A percentile compares a stretch with the other conserved stretches of the same genome.
These are phyloP conservation scores for Oligia strigilis DNA, from an alignment of 2,888 invertebrate genomes.

Conservation along the genomic window DNA sequence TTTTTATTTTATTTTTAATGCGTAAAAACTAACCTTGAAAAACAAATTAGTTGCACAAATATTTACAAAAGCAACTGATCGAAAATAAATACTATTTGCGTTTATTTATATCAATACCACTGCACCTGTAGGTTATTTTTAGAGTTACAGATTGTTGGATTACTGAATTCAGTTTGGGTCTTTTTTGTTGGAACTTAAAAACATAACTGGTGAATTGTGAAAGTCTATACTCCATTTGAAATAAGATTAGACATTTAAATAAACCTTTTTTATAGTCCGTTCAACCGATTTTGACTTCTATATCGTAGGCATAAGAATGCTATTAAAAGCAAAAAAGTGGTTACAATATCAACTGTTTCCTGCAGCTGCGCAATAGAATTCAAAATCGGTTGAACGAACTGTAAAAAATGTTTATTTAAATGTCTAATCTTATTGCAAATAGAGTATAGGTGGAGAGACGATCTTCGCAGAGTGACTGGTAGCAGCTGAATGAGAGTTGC, in stretches of 20 bases:
- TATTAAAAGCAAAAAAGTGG: too few species aligned
- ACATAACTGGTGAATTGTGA: neutral
- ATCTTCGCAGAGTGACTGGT: neutral
- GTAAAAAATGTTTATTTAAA: too few species aligned
- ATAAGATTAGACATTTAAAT: too few species aligned
- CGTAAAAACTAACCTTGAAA: slow-evolving; percentile 19
- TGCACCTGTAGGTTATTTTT: slow-evolving; percentile 41
- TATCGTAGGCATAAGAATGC: too few species aligned
- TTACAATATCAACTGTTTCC: too few species aligned
- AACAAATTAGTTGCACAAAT: slow-evolving; percentile 30
- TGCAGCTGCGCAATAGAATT: too few species aligned
- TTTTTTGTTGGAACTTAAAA: neutral
- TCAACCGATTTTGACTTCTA: too few species aligned
- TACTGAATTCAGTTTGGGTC: slow-evolving; percentile 5
- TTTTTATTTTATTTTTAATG: slow-evolving; percentile 5
- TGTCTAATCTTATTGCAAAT: too few species aligned
- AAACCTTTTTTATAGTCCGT: too few species aligned
- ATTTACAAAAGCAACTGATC: slow-evolving; percentile 38
- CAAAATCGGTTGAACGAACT: too few species aligned
- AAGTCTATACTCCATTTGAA: neutral
- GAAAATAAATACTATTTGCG: slow-evolving; percentile 31
- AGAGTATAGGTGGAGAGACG: neutral
- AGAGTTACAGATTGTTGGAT: slow-evolving; percentile 13
- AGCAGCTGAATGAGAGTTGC: neutral
- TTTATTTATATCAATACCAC: slow-evolving; percentile 20